phyloP scores from a whole-genome alignment of 2,113 vertebrate genomes.

The Fulica atra region DNA sequence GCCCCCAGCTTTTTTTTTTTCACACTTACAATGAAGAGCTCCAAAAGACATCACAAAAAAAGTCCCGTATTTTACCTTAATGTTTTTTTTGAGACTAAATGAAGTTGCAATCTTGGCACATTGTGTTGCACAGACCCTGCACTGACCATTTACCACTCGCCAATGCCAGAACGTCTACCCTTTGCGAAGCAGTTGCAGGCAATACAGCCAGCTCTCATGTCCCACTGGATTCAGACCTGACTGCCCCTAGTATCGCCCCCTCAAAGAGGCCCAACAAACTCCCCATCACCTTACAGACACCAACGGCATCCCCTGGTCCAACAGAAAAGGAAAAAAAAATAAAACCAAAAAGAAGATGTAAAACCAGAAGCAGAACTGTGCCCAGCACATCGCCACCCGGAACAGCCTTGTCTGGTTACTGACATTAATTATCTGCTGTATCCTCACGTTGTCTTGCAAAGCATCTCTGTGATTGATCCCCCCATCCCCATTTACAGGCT shows the following conservation, averaged over 20 bases:
- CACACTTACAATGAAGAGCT: slow-evolving; percentile 12
- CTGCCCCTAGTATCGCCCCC: not conserved
- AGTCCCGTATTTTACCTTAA: not conserved
- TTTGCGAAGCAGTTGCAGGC: not conserved
- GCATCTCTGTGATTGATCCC: not conserved
- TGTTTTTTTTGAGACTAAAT: not conserved
- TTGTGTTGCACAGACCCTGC: slow-evolving; percentile 5
- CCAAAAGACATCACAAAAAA: slow-evolving; percentile 9
- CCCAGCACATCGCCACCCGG: not conserved
- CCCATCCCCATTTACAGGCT: not conserved
- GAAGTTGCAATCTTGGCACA: slow-evolving; percentile 21
- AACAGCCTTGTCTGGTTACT: not conserved
- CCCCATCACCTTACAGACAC: not conserved
- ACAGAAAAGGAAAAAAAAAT: not conserved
- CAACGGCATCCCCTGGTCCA: not conserved
- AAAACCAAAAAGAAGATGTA: not conserved
- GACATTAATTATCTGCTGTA: not conserved
- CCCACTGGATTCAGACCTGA: not conserved
- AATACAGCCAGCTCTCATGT: not conserved
- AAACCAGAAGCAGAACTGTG: not conserved
- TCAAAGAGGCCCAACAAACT: not conserved
- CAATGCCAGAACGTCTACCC: accelerated
- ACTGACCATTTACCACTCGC: not conserved
- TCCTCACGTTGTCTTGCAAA: not conserved
- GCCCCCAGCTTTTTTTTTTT: not conserved